Conservation (phyloP, 2,113 vertebrate genomes). For the Lagopus muta region DNA sequence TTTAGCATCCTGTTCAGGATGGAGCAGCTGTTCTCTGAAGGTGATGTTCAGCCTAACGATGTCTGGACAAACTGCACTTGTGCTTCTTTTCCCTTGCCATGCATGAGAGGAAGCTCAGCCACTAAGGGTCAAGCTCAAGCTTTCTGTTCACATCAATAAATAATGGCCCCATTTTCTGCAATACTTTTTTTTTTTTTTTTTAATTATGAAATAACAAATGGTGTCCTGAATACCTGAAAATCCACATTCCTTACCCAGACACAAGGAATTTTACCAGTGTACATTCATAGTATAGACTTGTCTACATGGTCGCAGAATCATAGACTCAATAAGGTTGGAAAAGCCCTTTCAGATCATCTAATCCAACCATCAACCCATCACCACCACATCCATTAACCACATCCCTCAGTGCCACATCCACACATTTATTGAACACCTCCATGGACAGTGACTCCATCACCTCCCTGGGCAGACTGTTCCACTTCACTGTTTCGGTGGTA, state of each 20-base stretch:
- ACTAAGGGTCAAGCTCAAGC: neutral
- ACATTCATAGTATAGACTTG: neutral
- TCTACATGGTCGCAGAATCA: neutral
- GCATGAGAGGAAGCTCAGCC: neutral
- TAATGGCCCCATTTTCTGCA: neutral
- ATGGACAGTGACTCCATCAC: too few relatives aligned
- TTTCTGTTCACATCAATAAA: neutral
- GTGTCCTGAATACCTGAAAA: neutral
- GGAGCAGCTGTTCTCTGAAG: slow-evolving; percentile 2
- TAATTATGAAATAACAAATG: neutral
- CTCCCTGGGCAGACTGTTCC: too few relatives aligned
- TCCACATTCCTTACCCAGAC: neutral
- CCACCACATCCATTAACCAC: too few relatives aligned
- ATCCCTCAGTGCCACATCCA: too few relatives aligned
- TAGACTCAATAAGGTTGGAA: too few relatives aligned
- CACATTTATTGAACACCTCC: too few relatives aligned
- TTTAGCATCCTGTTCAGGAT: neutral
- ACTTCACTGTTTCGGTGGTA: too few relatives aligned
- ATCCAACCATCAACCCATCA: too few relatives aligned
- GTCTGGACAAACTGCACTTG: neutral
- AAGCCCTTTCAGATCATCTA: too few relatives aligned
- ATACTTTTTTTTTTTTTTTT: neutral
- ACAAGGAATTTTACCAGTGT: neutral
- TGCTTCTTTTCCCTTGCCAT: neutral
- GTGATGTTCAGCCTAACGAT: neutral